Base-by-base conservation (phyloP, 2,113 vertebrate genomes). In the Misgurnus anguillicaudatus region DNA sequence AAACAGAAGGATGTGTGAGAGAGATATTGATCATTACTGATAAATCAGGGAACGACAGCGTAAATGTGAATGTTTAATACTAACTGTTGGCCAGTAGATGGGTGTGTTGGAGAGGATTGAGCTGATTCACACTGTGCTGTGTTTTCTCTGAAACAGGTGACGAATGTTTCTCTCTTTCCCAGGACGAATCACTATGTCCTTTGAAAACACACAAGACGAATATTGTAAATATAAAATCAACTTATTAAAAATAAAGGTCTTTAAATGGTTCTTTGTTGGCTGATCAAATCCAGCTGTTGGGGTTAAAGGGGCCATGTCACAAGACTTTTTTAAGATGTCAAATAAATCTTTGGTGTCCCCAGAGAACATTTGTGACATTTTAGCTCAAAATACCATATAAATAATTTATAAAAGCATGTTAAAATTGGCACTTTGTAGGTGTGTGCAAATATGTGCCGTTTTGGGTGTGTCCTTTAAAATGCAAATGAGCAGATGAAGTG, bases 121-220 rank as follows among this genome's bases (percentile, higher is more conserved):
- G 90, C 72, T 93, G 91, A 21, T 88, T 91, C 70, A 93, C 83
- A 87, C 89, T 90, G 79, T 91, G 92, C 83, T 94, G 93, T 5
- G 90, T 85, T 65, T 88, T 90, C 0, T 91, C 86, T 6, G 90
- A 89, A 66, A 88, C 89, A 61, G 92, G 92, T 82, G 92, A 93
- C 80, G 93, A 92, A 4, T 93, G 90, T 82, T 94, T 94, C 75
- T 94, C 93, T 38, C 94, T 95, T 70, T 94, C 94, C 93, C 94
- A 95, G 24, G 91, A 93, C 13, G 91, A 92, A 85, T 93, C 91
- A 74, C 90, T 94, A 79, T 90, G 92, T 87, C 93, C 93, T 95
- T 86, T 69, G 42, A 19, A 93, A 84, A 88, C 5, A n/a, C 1
- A 24, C 11, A 55, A 70, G 31, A 61, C 78, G 17, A n/a, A 57